Evolutionary conservation across 2,113 vertebrate species (phyloP), one percentile per base, ranked within the genome.

Genomic region (Junco hyemalis): DNA sequence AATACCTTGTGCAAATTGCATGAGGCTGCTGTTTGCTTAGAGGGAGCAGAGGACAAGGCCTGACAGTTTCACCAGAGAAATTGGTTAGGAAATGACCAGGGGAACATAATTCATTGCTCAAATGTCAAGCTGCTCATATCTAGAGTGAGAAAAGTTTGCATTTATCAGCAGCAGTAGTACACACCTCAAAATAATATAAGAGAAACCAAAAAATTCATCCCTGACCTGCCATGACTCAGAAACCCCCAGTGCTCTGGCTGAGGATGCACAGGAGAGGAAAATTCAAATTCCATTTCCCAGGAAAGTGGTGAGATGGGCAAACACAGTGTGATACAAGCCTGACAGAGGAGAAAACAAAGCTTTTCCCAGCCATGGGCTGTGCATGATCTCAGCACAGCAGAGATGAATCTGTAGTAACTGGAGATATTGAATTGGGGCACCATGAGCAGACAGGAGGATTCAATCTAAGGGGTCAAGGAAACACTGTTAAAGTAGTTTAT

Each of bases 11-110:
- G 69, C 72, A 95, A 96, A 96, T 90, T 86, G 54, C 31, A 69
- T 47, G 56, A 89, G 54, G 61, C 77, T 77, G 50, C 59, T 81
- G 10, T 79, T 93, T 86, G 72, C 61, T 96, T 26, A 69, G n/a
- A 94, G 31, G 56, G 54, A 89, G 48, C 59, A 87, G 84, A 88
- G 70, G 73, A 74, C 60, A 90, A 72, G 81, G 53, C 82, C 74
- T 94, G 81, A 87, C 69, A 84, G 56, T 82, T 96, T 80, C 66
- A 90, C 92, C 48, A 50, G 36, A 81, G 45, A 94, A 94, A 82
- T 61, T 53, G 59, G 83, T 86, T 71, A 81, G 64, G 57, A 88
- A 83, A 57, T 65, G 82, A 71, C 81, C 60, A 45, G 80, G 61
- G 66, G 66, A 81, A 68, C 73, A 79, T 28, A 88, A 60, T 87